Evolutionary conservation across 2,888 invertebrate species (phyloP).

Genomic region (Hartigia nigra): DNA sequence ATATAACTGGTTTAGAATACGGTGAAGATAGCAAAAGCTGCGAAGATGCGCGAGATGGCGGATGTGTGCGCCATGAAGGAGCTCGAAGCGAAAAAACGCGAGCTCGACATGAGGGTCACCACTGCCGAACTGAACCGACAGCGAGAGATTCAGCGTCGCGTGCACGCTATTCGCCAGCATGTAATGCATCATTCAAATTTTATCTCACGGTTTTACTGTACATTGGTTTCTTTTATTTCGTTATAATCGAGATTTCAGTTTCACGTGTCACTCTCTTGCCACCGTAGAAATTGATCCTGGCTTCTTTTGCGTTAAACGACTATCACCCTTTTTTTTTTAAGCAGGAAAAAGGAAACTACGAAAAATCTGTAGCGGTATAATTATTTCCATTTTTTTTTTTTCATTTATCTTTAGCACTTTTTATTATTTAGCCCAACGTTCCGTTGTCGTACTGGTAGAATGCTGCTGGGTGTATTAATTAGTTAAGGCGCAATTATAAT

Average conservation of each 20-base stretch:
- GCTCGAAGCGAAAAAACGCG: conserved; percentile 71
- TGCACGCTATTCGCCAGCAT: conserved; percentile 86
- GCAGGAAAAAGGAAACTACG: neutral
- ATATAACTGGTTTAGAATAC: conserved; percentile 68
- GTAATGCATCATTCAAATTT: conserved; percentile 70
- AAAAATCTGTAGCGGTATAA: neutral
- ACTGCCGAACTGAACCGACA: conserved; percentile 86
- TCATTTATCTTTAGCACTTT: neutral
- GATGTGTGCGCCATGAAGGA: conserved; percentile 76
- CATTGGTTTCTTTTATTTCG: conserved; percentile 26
- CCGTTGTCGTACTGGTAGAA: neutral
- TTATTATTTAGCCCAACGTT: neutral
- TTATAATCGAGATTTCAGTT: neutral
- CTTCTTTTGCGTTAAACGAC: neutral
- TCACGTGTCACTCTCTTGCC: neutral
- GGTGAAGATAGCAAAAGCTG: conserved; percentile 70
- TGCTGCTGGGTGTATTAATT: neutral
- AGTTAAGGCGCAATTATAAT: neutral
- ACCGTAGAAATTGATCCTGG: neutral
- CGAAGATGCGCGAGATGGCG: conserved; percentile 75
- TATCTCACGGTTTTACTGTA: conserved; percentile 25
- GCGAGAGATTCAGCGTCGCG: conserved; percentile 85
- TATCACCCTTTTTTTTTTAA: neutral
- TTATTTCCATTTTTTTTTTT: neutral
- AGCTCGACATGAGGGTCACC: conserved; percentile 77